These are phyloP conservation scores for Pitangus sulphuratus DNA, from an alignment of 2,797 vertebrate genomes.

Conservation along the genomic window DNA sequence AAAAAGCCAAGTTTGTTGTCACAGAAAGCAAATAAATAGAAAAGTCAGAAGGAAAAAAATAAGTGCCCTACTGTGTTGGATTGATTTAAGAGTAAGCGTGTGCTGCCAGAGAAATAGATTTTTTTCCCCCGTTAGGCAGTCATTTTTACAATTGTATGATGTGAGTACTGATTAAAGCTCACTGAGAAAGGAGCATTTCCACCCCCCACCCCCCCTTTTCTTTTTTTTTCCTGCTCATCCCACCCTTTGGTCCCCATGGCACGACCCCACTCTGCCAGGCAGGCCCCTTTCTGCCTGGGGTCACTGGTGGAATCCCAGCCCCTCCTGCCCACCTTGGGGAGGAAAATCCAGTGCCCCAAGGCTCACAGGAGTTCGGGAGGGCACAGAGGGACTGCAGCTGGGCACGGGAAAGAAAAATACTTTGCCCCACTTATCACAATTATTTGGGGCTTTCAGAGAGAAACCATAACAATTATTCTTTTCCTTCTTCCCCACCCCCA, in stretches of 20 bases:
- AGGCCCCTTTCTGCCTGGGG: neutral
- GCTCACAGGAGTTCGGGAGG: rapidly evolving
- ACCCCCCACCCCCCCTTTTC: rapidly evolving
- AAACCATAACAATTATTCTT: neutral
- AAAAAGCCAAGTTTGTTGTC: slow-evolving; percentile 65
- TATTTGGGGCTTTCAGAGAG: neutral
- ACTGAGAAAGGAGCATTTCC: neutral
- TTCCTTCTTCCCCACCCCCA: neutral
- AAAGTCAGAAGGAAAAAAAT: slow-evolving; percentile 20
- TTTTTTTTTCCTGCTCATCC: neutral
- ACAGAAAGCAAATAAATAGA: slow-evolving; percentile 57
- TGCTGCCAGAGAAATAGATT: slow-evolving; percentile 61
- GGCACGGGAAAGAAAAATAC: neutral
- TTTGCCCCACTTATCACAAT: neutral
- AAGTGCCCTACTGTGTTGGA: slow-evolving; percentile 49
- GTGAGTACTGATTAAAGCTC: slow-evolving; percentile 42
- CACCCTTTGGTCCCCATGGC: neutral
- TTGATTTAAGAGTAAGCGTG: slow-evolving; percentile 75
- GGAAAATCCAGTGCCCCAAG: neutral
- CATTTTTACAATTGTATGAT: slow-evolving; percentile 67
- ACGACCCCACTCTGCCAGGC: neutral
- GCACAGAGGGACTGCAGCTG: neutral
- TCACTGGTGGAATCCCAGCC: neutral
- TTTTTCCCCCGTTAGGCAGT: slow-evolving; percentile 62
- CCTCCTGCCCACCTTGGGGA: neutral